phyloP scores from a whole-genome alignment of 2,797 vertebrate genomes.

The Phalanger gymnotis region DNA sequence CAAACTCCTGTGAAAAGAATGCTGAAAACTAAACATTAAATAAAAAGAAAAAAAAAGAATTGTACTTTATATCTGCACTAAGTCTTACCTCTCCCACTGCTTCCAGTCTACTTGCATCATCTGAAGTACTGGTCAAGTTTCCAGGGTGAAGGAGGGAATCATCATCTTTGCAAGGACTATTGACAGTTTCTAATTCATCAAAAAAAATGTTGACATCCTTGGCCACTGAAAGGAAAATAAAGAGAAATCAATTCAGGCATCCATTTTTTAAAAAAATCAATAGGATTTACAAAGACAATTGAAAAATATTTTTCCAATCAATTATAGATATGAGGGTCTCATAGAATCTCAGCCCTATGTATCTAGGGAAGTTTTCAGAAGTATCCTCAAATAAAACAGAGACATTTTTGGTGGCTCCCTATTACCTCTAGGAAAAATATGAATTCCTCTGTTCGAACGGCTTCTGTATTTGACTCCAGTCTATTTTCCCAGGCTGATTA shows the following conservation, averaged over 20 bases:
- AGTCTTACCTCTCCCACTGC: constrained; percentile 88
- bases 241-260: constrained; percentile 23
- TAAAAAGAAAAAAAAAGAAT: no score
- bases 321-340: not conserved
- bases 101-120: constrained; percentile 90
- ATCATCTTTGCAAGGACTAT: constrained; percentile 92
- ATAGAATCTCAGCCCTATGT: not conserved
- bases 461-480: not conserved
- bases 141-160: constrained; percentile 91
- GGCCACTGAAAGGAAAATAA: constrained; percentile 85
- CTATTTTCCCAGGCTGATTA: not conserved
- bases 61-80: not conserved
- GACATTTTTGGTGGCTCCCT: not conserved
- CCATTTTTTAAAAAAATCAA: not conserved
- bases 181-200: constrained; percentile 89
- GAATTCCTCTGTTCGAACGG: not conserved
- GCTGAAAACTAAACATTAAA: no score
- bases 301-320: not conserved
- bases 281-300: not conserved
- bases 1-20: no score
- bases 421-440: not conserved
- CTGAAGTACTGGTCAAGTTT: constrained; percentile 91
- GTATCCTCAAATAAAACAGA: not conserved
- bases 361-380: not conserved
- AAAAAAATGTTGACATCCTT: constrained; percentile 93